Base-by-base conservation (phyloP, 1,140 invertebrate genomes). In the Hetaerina americana region DNA sequence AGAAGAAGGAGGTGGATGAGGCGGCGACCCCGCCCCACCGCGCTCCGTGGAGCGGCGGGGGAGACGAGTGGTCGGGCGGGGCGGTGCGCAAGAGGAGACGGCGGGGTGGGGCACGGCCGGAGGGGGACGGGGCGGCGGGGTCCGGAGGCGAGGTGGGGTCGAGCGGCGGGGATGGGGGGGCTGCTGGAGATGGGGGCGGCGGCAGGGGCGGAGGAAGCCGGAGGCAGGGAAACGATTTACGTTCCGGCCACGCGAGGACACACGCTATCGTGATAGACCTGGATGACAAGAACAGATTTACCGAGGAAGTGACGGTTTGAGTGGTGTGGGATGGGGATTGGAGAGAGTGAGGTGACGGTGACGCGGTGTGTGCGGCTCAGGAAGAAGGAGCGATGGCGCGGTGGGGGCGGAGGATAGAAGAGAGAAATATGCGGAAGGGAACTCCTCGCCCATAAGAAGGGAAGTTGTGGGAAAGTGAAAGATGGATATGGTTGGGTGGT, bases 271-370 rank as follows among this genome's bases (percentile, higher is more conserved):
- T 90, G 75, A 90, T 92, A 71, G 90, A 91, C 80, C 81, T 91
- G 75, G 89, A 91, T 75, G 90, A 92, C 80, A 91, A 90, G 76
- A 90, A 87, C 78, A 83, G 89, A 71, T 91, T 91, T 78, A 91
- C 89, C 5, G 90, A 92, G 79, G 90, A 92, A 80, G 90, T 91
- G 67, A 91, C 89, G 29, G 90, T 92, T 73, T 92, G 85, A 86
- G 67, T 68, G 40, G 2, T n/a, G n/a, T n/a, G n/a, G n/a, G n/a
- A n/a, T n/a, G n/a, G n/a, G n/a, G n/a, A n/a, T n/a, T n/a, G n/a
- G n/a, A n/a, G n/a, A n/a, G n/a, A n/a, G n/a, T n/a, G n/a, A n/a
- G n/a, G n/a, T n/a, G n/a, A n/a, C n/a, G n/a, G n/a, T n/a, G n/a
- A n/a, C n/a, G n/a, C n/a, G n/a, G n/a, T n/a, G n/a, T n/a, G n/a